Evolutionary conservation across 2,113 vertebrate genomes (phyloP).

Genomic region (Pipra filicauda): DNA sequence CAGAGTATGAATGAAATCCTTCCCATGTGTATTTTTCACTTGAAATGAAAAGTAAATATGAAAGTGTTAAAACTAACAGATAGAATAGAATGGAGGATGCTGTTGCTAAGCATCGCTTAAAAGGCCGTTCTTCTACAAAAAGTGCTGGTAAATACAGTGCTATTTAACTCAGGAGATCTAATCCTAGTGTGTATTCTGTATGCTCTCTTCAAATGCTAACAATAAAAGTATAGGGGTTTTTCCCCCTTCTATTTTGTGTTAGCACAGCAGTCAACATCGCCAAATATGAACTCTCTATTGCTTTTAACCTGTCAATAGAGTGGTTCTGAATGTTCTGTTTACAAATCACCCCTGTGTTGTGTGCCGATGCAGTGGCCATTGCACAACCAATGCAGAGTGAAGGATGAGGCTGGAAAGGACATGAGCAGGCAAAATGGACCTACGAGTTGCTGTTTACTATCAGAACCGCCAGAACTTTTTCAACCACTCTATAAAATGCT

Average conservation of each 20-base stretch:
- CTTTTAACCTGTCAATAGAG: background rate
- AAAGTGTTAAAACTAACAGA: slow-evolving; percentile 6
- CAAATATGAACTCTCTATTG: background rate
- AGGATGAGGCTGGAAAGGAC: background rate
- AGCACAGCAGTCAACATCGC: background rate
- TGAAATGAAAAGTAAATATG: background rate
- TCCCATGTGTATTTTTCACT: background rate
- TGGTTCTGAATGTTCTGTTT: background rate
- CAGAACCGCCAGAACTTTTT: background rate
- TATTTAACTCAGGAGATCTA: slow-evolving; percentile 23
- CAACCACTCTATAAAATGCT: background rate
- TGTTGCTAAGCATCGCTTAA: slow-evolving; percentile 49
- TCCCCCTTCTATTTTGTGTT: background rate
- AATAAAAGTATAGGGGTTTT: background rate
- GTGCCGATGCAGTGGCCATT: background rate
- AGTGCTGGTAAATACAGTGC: slow-evolving; percentile 1
- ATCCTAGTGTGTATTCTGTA: slow-evolving; percentile 5
- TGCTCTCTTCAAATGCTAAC: background rate
- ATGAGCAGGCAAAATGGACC: background rate
- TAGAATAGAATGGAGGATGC: background rate
- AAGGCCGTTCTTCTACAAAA: slow-evolving; percentile 14
- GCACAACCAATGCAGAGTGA: background rate
- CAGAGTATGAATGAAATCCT: background rate
- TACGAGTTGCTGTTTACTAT: background rate
- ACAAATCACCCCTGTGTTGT: background rate